Evolutionary conservation across 2,888 invertebrate genomes (phyloP).

Genomic region (Drymonia ruficornis): DNA sequence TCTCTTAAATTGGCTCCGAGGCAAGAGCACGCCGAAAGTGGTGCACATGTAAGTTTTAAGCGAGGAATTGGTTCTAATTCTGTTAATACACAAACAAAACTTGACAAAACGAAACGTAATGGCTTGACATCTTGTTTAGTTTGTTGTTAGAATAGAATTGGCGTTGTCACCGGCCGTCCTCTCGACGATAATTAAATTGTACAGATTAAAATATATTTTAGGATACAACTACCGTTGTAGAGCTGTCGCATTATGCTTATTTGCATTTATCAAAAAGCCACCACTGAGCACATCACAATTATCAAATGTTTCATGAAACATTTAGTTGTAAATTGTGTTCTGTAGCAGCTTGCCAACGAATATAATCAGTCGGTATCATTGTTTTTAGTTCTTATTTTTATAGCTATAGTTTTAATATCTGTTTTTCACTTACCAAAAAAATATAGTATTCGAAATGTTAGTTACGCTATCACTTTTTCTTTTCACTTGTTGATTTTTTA

Average conservation of each 20-base stretch:
- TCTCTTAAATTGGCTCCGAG: constrained; percentile 92
- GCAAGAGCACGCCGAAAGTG: constrained; percentile 89
- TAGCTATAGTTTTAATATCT: constrained; percentile 11
- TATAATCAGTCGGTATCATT: constrained; percentile 32
- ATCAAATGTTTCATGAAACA: constrained; percentile 59
- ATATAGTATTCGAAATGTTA: not conserved
- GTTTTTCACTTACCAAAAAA: too few relatives aligned
- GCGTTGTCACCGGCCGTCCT: constrained; percentile 26
- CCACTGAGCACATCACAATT: constrained; percentile 55
- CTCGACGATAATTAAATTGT: not conserved
- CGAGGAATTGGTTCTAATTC: constrained; percentile 10
- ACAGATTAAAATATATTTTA: constrained; percentile 2
- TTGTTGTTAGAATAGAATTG: too few relatives aligned
- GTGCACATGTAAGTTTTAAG: constrained; percentile 64
- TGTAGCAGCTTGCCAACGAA: constrained; percentile 52
- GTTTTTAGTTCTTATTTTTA: constrained; percentile 11
- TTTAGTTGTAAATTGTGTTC: constrained; percentile 53
- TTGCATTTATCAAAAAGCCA: constrained; percentile 59
- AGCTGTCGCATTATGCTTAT: constrained; percentile 24
- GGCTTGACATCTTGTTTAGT: too few relatives aligned
- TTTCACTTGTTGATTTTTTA: not conserved
- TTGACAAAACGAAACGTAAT: too few relatives aligned
- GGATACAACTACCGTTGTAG: constrained; percentile 4
- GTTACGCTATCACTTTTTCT: too few relatives aligned
- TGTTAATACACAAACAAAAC: too few relatives aligned